Percentiles rank a stretch among this genome's conserved stretches.
These are phyloP conservation scores for Neopelma chrysocephalum DNA, from an alignment of 2,797 vertebrate species.

Conservation along the genomic window DNA sequence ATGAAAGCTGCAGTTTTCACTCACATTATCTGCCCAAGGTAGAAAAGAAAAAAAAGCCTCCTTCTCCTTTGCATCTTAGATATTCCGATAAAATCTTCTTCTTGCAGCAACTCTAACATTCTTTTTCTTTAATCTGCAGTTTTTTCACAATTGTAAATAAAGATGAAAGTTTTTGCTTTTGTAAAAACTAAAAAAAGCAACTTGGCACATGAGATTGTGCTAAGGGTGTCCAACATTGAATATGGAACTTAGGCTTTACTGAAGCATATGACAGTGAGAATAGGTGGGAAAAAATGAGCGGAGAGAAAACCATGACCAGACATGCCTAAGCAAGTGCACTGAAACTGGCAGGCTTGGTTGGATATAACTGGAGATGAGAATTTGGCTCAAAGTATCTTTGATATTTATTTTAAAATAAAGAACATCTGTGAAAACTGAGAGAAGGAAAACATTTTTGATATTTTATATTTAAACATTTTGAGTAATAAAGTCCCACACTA, in stretches of 20 bases:
- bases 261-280: neutral
- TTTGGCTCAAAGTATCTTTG: conserved; percentile 43
- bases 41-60: neutral
- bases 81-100: neutral
- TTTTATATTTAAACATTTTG: conserved; percentile 59
- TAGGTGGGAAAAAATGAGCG: neutral
- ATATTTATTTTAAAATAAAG: conserved; percentile 62
- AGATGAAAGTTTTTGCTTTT: neutral
- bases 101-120: neutral
- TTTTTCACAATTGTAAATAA: neutral
- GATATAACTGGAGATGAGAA: neutral
- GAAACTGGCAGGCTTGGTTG: neutral
- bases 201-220: neutral
- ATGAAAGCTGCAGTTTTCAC: neutral
- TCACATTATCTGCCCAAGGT: neutral
- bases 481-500: conserved; percentile 47
- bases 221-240: neutral
- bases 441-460: conserved; percentile 36
- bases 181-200: neutral
- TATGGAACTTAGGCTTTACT: neutral
- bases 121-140: neutral
- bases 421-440: conserved; percentile 44
- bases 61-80: neutral
- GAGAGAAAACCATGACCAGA: neutral
- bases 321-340: neutral